Percentiles rank a stretch among this genome's conserved stretches.
Conservation (phyloP, 2,797 vertebrate species). For the Aphelocoma californica region DNA sequence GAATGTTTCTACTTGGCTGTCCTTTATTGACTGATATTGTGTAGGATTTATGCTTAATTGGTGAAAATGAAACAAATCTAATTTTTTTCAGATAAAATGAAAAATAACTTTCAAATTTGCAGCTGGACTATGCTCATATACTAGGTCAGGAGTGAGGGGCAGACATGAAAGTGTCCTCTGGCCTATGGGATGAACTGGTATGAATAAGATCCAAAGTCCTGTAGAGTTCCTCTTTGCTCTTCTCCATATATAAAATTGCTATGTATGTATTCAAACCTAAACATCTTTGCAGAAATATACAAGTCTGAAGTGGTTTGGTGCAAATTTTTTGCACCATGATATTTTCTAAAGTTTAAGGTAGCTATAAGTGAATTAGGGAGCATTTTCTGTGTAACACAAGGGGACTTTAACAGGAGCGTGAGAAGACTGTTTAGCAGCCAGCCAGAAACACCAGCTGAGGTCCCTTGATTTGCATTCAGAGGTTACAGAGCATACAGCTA, state of each 20-base stretch:
- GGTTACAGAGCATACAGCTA: background rate
- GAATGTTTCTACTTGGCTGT: background rate
- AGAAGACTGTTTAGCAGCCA: slow-evolving; percentile 1
- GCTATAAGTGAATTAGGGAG: background rate
- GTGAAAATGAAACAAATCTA: background rate
- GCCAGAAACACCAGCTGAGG: slow-evolving; percentile 2
- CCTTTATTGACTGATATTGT: background rate
- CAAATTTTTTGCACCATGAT: background rate
- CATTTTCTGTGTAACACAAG: background rate
- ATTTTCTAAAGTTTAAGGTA: background rate
- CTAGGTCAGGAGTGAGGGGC: background rate
- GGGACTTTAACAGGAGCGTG: background rate
- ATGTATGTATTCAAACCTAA: background rate
- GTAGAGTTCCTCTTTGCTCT: background rate
- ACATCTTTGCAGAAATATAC: background rate
- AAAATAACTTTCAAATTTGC: background rate
- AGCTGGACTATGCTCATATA: background rate
- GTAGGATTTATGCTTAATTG: background rate
- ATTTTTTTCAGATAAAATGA: background rate
- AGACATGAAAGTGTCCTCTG: background rate
- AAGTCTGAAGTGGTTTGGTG: background rate
- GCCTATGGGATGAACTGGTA: background rate
- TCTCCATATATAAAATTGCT: background rate
- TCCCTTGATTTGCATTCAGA: slow-evolving; percentile 38
- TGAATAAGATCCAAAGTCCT: background rate